Percentiles rank a stretch among this genome's conserved stretches.
phyloP scores from a whole-genome alignment of 2,797 vertebrate genomes.

The Mus caroli region DNA sequence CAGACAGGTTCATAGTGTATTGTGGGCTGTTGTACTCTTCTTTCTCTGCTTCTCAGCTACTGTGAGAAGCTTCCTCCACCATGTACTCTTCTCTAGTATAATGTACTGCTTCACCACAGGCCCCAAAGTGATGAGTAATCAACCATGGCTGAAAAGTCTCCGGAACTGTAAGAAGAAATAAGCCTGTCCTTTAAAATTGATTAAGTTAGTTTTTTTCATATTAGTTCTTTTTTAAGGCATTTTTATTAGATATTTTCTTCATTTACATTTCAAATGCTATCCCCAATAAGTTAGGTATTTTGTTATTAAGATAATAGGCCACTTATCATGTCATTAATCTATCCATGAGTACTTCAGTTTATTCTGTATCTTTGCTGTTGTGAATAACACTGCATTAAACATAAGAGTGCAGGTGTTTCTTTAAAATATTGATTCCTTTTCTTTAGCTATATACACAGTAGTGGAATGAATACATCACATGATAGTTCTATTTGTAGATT shows the following conservation, averaged over 20 bases:
- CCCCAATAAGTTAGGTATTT: background rate
- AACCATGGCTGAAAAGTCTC: background rate
- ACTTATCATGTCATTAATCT: background rate
- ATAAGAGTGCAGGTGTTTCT: background rate
- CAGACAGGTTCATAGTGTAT: background rate
- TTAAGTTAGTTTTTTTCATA: background rate
- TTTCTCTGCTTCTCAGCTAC: background rate
- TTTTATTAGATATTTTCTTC: too few species aligned
- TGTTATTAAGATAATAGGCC: background rate
- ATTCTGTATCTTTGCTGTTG: background rate
- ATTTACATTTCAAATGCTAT: too few species aligned
- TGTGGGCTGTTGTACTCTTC: background rate
- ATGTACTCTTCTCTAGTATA: background rate
- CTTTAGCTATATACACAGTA: background rate
- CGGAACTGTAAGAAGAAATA: background rate
- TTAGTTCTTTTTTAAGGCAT: too few species aligned
- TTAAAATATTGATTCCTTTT: background rate
- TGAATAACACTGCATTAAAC: background rate
- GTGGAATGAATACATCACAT: background rate
- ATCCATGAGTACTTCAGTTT: background rate
- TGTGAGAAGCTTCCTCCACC: background rate
- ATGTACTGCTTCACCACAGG: background rate
- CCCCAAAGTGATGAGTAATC: background rate
- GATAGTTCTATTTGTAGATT: background rate
- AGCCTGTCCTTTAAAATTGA: background rate